Evolutionary conservation across 35 echinoderm and acorn worm genomes (phyloP), one percentile per base, ranked within the genome.

Genomic region (Ophiothrix spiculata): DNA sequence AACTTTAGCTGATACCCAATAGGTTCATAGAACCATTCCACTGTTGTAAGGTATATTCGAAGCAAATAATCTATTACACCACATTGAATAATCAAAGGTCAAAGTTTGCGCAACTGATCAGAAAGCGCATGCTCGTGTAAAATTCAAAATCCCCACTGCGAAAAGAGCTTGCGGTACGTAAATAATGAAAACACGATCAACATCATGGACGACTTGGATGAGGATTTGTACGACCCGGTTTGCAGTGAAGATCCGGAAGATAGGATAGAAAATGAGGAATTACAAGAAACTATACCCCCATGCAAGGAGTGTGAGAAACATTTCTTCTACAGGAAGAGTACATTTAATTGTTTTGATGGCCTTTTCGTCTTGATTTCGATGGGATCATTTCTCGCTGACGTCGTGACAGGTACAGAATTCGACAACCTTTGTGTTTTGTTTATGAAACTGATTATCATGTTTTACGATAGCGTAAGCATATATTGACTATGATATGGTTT

Each of bases 351-450:
- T 63, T 82, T 94, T 74, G 95, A 98, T 39, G 91, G 81, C 28
- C 32, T 78, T n/a, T 86, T 98, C 79, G 88, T 94, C 17, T 32
- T 94, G 16, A 86, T 98, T 75, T 98, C 95, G 1, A 91, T 94
- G 40, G 39, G 64, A 40, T 88, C 90, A 19, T 82, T 94, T 16
- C 64, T 93, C 56, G 82, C 88, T 16, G 95, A 98, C 64, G 75
- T 98, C 42, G 92, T 85, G 31, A 98, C 95, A 49, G 95, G 95
- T 98, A 69, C 41, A 83, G 76, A 56, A 38, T 81, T 19, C 41
- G 45, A 15, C 15, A 82, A 82, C 33, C 34, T 16, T 36, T 28
- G 74, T 78, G 10, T 4, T 78, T 78, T 39, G 13, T 37, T 13
- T 15, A 12, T 15, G 3, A 10, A n/a, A 15, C 60, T 69, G 23